A percentile compares a stretch with the other conserved stretches of the same genome.
phyloP scores from a whole-genome alignment of 2,888 invertebrate species.

The Habrosyne pyritoides region DNA sequence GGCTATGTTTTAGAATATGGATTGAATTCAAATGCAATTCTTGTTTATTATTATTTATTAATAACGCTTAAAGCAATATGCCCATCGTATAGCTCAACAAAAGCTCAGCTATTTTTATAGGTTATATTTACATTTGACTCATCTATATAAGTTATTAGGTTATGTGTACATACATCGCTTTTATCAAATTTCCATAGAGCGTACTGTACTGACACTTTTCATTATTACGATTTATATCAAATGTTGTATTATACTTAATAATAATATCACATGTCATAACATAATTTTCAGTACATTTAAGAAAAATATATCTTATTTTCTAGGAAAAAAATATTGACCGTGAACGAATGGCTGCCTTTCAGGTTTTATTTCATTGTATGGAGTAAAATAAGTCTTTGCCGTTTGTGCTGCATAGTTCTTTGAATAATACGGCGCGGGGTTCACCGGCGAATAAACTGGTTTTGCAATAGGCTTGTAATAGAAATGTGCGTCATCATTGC shows the following conservation, averaged over 20 bases:
- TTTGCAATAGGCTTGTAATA: constrained; percentile 22
- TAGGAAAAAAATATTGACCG: constrained; percentile 64
- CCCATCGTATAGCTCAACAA: background rate
- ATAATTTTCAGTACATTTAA: too few species aligned
- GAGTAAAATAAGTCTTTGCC: constrained; percentile 50
- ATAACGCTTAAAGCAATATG: background rate
- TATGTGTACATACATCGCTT: background rate
- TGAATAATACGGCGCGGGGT: constrained; percentile 19
- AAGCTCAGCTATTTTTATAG: background rate
- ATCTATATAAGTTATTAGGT: background rate
- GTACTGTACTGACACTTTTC: background rate
- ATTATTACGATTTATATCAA: background rate
- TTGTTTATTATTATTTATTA: background rate
- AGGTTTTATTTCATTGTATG: constrained; percentile 47
- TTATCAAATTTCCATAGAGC: background rate
- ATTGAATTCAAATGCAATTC: background rate
- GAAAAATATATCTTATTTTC: constrained; percentile 23
- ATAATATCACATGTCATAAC: constrained; percentile 6
- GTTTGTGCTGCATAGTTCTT: constrained; percentile 26
- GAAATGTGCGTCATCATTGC: constrained; percentile 10
- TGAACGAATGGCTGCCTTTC: constrained; percentile 31
- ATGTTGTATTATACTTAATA: background rate
- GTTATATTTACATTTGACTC: background rate
- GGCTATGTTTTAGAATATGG: background rate
- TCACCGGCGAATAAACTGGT: constrained; percentile 24